Conservation (phyloP, 1,140 invertebrate genomes). For the Lycorma delicatula region DNA sequence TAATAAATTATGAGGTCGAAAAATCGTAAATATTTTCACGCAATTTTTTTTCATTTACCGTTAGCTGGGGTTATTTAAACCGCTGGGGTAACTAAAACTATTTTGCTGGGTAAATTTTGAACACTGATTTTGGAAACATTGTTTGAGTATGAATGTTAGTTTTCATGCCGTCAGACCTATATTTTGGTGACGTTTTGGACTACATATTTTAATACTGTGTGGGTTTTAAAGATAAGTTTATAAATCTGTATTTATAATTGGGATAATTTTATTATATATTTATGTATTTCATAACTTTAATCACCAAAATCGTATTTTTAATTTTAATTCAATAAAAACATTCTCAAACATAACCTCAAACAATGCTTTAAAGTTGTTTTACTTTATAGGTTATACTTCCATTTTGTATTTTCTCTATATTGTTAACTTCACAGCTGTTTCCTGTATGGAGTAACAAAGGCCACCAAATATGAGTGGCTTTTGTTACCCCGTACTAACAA, state of each 20-base stretch:
- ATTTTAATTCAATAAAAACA: neutral
- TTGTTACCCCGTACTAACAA: slow-evolving; percentile 15
- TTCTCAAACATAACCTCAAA: slow-evolving; percentile 4
- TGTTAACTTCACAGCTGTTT: slow-evolving; percentile 1
- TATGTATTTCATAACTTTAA: too few species aligned
- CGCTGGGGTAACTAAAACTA: slow-evolving; percentile 15
- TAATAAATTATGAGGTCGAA: too few species aligned
- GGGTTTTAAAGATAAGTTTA: slow-evolving; percentile 7
- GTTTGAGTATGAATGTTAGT: neutral
- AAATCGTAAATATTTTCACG: too few species aligned
- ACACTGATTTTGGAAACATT: slow-evolving; percentile 10
- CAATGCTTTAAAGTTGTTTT: neutral
- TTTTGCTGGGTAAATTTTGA: slow-evolving; percentile 10
- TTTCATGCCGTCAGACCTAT: slow-evolving; percentile 1
- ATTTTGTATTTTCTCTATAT: neutral
- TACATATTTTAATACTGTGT: slow-evolving; percentile 2
- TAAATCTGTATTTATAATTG: slow-evolving; percentile 7
- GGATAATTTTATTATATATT: neutral
- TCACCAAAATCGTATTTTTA: too few species aligned
- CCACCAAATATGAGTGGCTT: slow-evolving; percentile 10
- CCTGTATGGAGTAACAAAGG: slow-evolving; percentile 14
- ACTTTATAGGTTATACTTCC: neutral
- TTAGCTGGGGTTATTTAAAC: too few species aligned
- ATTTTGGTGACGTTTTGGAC: neutral
- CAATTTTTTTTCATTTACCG: too few species aligned